These are phyloP conservation scores for Prietella phreatophila DNA, from an alignment of 2,113 vertebrate genomes.

Conservation along the genomic window DNA sequence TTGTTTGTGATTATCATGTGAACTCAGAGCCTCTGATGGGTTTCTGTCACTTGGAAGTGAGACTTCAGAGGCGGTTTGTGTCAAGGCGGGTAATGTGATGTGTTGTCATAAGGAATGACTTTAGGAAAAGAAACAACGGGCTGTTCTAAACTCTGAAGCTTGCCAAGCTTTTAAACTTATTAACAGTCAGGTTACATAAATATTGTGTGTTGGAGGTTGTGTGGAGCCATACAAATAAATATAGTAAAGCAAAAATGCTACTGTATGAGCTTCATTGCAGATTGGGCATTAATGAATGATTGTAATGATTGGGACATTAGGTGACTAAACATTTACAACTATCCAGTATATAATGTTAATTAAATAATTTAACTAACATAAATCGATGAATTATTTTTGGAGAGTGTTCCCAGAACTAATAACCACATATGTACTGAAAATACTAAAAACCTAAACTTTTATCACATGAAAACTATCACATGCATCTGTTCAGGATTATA, in stretches of 20 bases:
- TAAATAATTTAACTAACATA: background rate
- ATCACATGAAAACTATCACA: background rate
- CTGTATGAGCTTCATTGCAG: background rate
- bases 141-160: background rate
- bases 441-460: background rate
- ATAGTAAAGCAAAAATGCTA: background rate
- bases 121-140: background rate
- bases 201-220: background rate
- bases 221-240: background rate
- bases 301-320: background rate
- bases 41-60: conserved; percentile 54
- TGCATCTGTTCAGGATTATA: background rate
- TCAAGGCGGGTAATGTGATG: conserved; percentile 59
- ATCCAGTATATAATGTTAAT: background rate
- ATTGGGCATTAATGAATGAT: background rate
- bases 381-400: background rate
- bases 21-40: conserved; percentile 56
- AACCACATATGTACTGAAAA: background rate
- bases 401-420: too few relatives aligned
- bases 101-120: conserved; percentile 30
- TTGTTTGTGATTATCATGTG: conserved; percentile 50
- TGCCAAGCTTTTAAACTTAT: background rate
- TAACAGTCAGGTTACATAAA: background rate
- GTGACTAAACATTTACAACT: background rate
- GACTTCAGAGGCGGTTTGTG: conserved; percentile 65